A percentile compares a stretch with the other conserved stretches of the same genome.
Conservation (phyloP, 2,113 vertebrate species). For the Phalacrocorax carbo region DNA sequence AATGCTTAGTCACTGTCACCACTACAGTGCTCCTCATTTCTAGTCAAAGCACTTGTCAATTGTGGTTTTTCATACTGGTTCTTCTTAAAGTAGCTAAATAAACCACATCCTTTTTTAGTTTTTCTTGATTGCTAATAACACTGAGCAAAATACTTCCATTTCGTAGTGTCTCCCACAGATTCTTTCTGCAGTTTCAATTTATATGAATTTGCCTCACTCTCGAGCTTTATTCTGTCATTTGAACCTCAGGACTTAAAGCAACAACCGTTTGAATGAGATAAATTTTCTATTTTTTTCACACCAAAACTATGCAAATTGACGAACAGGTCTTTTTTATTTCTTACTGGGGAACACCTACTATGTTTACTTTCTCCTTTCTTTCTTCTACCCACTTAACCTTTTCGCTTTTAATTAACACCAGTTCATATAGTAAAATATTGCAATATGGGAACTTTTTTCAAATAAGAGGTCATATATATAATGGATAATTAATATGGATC, state of each 20-base stretch:
- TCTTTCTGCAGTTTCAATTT: not conserved
- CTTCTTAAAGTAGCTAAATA: not conserved
- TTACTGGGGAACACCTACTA: not conserved
- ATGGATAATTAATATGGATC: not conserved
- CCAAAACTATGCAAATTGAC: not conserved
- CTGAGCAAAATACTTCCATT: not conserved
- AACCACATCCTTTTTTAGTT: not conserved
- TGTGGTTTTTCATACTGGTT: not conserved
- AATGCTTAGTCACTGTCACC: not conserved
- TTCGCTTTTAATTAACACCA: not conserved
- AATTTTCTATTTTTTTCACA: not conserved
- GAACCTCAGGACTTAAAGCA: not conserved
- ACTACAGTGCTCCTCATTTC: not conserved
- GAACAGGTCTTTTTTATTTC: not conserved
- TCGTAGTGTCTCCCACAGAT: not conserved
- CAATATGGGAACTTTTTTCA: not conserved
- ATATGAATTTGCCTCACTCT: not conserved
- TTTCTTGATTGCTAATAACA: not conserved
- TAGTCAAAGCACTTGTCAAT: not conserved
- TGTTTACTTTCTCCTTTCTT: not conserved
- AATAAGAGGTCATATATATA: not conserved
- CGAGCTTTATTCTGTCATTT: not conserved
- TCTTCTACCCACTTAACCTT: not conserved
- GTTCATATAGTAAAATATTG: not conserved
- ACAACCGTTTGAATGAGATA: not conserved